Percentiles rank a stretch among this genome's conserved stretches.
These are phyloP conservation scores for Acronicta alni DNA, from an alignment of 2,888 invertebrate genomes.

Conservation along the genomic window DNA sequence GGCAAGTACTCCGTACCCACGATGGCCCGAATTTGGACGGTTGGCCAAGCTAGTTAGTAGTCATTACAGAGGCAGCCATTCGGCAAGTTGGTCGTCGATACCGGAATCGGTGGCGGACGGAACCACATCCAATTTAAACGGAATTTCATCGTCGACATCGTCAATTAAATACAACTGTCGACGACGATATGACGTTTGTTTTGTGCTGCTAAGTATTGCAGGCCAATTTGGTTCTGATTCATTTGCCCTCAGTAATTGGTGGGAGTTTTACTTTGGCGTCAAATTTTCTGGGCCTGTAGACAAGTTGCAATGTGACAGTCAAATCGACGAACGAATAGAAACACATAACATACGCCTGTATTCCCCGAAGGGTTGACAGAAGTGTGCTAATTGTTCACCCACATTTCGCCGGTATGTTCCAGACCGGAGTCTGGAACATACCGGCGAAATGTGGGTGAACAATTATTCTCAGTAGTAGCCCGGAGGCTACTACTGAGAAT, in stretches of 20 bases:
- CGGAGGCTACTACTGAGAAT: too few relatives aligned
- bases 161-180: slow-evolving; percentile 68
- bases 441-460: too few relatives aligned
- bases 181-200: slow-evolving; percentile 66
- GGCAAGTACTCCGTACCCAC: slow-evolving; percentile 65
- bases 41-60: slow-evolving; percentile 74
- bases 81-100: slow-evolving; percentile 68
- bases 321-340: too few relatives aligned
- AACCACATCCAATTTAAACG: slow-evolving; percentile 77
- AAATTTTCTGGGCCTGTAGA: background rate
- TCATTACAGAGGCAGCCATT: slow-evolving; percentile 75
- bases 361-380: too few relatives aligned
- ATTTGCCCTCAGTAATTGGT: slow-evolving; percentile 59
- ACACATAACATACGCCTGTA: too few relatives aligned
- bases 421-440: too few relatives aligned
- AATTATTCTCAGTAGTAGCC: too few relatives aligned
- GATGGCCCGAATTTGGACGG: slow-evolving; percentile 20
- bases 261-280: slow-evolving; percentile 29
- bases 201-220: slow-evolving; percentile 56
- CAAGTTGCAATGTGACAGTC: too few relatives aligned
- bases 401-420: too few relatives aligned
- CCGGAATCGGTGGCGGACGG: slow-evolving; percentile 63
- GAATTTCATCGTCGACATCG: slow-evolving; percentile 74
- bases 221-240: slow-evolving; percentile 66
- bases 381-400: too few relatives aligned